Conservation (phyloP, 2,113 vertebrate genomes). For the Todiramphus chloris region DNA sequence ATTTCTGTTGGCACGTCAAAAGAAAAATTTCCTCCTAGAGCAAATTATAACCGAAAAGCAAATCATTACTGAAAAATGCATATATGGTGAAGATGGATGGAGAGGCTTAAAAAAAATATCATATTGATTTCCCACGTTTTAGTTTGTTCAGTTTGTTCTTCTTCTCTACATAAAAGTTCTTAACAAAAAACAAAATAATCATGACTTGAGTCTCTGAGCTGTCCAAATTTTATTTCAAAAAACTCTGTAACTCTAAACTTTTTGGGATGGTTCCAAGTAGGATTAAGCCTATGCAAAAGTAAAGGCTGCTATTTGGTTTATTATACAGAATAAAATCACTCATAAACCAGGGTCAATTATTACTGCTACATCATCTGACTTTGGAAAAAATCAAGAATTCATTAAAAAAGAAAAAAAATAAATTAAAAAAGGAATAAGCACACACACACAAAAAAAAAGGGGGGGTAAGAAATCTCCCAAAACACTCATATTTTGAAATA, state of each 20-base stretch:
- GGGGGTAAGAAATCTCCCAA: not conserved
- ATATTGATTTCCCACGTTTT: not conserved
- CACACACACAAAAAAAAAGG: no score
- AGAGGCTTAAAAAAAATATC: not conserved
- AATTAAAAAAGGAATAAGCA: no score
- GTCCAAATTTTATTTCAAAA: not conserved
- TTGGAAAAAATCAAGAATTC: not conserved
- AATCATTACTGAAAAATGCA: not conserved
- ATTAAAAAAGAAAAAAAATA: not conserved
- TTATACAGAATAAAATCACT: not conserved
- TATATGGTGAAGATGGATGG: not conserved
- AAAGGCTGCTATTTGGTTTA: not conserved
- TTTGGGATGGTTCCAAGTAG: not conserved
- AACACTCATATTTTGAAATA: not conserved
- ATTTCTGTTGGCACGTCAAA: not conserved
- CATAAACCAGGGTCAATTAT: not conserved
- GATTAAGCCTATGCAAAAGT: not conserved
- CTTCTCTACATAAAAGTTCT: not conserved
- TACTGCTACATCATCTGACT: not conserved
- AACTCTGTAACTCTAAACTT: not conserved
- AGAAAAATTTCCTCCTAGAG: not conserved
- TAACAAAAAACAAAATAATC: not conserved
- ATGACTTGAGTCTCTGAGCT: not conserved
- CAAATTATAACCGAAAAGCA: not conserved
- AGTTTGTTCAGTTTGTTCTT: not conserved